Conservation (phyloP, 2,113 vertebrate species). For the Pseudois nayaur region DNA sequence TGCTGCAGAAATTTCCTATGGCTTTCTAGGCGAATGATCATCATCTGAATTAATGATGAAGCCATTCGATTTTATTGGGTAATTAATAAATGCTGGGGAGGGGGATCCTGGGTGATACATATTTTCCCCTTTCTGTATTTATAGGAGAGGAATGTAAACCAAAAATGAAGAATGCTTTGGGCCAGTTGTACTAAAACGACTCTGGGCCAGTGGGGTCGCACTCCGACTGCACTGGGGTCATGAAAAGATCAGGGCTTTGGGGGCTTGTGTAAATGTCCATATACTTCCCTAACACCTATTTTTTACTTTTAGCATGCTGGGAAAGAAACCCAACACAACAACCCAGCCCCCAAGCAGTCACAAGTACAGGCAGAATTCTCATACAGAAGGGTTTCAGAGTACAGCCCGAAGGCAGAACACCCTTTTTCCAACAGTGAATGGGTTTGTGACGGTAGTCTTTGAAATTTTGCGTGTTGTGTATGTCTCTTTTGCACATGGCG, state of each 20-base stretch:
- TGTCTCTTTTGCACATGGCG: not conserved
- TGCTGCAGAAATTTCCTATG: not conserved
- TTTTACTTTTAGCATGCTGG: not conserved
- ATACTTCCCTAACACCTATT: not conserved
- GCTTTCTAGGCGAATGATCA: not conserved
- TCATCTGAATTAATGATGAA: slow-evolving; percentile 41
- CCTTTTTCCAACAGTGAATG: not conserved
- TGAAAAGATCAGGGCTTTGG: not conserved
- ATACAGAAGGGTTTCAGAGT: not conserved
- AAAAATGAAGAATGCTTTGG: slow-evolving; percentile 1
- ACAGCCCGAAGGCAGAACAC: not conserved
- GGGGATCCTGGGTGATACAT: not conserved
- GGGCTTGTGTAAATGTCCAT: accelerated
- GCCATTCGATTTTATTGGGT: not conserved
- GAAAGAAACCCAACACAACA: not conserved
- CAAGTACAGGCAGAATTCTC: not conserved
- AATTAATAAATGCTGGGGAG: slow-evolving; percentile 38
- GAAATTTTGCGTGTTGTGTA: not conserved
- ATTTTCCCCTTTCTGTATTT: slow-evolving; percentile 45
- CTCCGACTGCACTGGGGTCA: not conserved
- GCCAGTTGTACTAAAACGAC: not conserved
- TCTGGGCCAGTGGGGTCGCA: not conserved
- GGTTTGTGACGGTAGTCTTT: not conserved
- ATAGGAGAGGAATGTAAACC: slow-evolving; percentile 21
- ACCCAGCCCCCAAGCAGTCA: not conserved